Conservation (phyloP, 2,797 vertebrate species). For the Netta rufina region DNA sequence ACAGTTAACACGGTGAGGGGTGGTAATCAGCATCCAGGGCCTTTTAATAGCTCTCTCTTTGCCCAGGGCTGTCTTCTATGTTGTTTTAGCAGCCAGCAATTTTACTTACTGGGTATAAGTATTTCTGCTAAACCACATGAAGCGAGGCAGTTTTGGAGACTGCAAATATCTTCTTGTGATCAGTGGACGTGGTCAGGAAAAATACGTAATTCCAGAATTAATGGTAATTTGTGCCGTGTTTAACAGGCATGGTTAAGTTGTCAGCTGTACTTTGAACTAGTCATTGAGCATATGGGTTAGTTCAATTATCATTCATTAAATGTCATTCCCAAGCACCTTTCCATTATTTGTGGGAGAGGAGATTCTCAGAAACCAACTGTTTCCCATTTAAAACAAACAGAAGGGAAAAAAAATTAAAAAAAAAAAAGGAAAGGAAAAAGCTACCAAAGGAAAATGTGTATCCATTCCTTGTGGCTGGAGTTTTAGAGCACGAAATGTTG, state of each 20-base stretch:
- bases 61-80: rapidly evolving
- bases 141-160: neutral
- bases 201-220: neutral
- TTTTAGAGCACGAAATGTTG: neutral
- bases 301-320: neutral
- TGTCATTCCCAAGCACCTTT: slow-evolving; percentile 6
- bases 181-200: neutral
- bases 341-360: neutral
- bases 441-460: neutral
- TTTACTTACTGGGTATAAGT: neutral
- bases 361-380: neutral
- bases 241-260: neutral
- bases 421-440: neutral
- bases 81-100: neutral
- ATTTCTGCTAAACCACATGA: neutral
- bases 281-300: neutral
- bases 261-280: slow-evolving; percentile 2
- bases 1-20: neutral
- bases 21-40: neutral
- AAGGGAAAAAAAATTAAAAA: neutral
- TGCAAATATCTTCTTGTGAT: neutral
- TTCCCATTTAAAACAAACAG: neutral
- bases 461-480: neutral
- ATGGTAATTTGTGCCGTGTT: neutral
- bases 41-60: neutral